Evolutionary conservation across 2,113 vertebrate genomes (phyloP), one percentile per base, ranked within the genome.

Genomic region (Redunca redunca): DNA sequence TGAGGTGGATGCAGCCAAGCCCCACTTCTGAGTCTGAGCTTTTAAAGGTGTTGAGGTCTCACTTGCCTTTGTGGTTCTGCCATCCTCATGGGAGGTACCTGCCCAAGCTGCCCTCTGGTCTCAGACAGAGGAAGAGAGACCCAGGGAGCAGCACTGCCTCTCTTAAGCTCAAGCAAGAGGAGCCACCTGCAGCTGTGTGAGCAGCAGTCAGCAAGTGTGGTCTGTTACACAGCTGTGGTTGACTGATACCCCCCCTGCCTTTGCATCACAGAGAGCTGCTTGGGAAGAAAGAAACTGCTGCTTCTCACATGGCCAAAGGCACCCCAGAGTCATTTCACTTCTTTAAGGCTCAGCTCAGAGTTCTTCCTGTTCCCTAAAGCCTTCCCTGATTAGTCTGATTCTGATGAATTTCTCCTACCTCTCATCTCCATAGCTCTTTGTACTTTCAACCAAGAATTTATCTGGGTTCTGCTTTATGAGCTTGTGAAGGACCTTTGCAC

Each of bases 121-220:
- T 91, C 9, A 3, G 90, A n/a, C 17, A 25, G 25, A 23, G 15
- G 90, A 30, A 12, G 33, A 82, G 23, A 82, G 77, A 23, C 0
- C 1, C 25, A 28, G 17, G 23, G 2, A 15, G 57, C 25, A 15
- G 57, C 19, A 4, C 4, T 4, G 25, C 46, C 11, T 6, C 25
- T 6, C 15, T 62, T 33, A 30, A 14, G 57, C 28, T 16, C 16
- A 6, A 30, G 33, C 57, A 15, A 14, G 57, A 14, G 26, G 57
- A 28, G 90, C 55, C 12, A 3, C 46, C 33, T 36, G 55, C 43
- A 19, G 74, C 17, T 17, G 55, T 4, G 4, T 0, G 77, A 50
- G n/a, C 33, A 6, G 6, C 17, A 40, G 48, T 4, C 50, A 17
- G 12, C 17, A 26, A 13, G 7, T 52, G 74, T 21, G 43, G 25